Base-by-base conservation (phyloP, 2,113 vertebrate genomes). In the Platycercus adscitus region DNA sequence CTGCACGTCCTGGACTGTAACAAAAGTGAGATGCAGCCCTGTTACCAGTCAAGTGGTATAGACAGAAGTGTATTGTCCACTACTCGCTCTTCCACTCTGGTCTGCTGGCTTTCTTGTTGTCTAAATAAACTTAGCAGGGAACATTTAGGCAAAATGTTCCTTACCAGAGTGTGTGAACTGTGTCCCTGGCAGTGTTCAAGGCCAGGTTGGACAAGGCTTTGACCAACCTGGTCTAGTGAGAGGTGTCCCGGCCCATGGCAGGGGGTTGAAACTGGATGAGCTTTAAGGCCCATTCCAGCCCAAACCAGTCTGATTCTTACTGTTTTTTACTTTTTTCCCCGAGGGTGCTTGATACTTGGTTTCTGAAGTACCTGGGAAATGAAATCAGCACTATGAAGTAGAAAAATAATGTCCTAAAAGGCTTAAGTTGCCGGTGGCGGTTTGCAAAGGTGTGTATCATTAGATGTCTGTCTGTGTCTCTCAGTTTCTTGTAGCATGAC, bases 1-100 rank as follows among this genome's bases (percentile, higher is more conserved):
- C 33, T 41, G 65, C 50, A 21, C 0, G 0, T 43, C 55, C 60
- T 53, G 29, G 58, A 3, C 50, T 12, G 23, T 4, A 10, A 28
- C 61, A 43, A 4, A 7, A 1, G 2, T 6, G 60, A 49, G 43
- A 5, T 53, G 60, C 73, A 46, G 81, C 49, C 15, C 76, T 31
- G 26, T 7, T n/a, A 26, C 26, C 53, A 2, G 23, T 6, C 17
- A 37, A 10, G 56, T 0, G 35, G 13, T 39, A 4, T 3, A 28
- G 69, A 24, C 56, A 29, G 50, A 19, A 44, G 28, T 3, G 2
- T 8, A 3, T 21, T 46, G 18, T 31, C 77, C 63, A 23, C 60
- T 33, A 26, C 83, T 64, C 9, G 0, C 39, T 50, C 73, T 55
- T 31, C 50, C 11, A 6, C 26, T 24, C 25, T 7, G 9, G 11